A percentile compares a stretch with the other conserved stretches of the same genome.
Evolutionary conservation across 2,113 vertebrate species (phyloP).

Genomic region (Strix uralensis): DNA sequence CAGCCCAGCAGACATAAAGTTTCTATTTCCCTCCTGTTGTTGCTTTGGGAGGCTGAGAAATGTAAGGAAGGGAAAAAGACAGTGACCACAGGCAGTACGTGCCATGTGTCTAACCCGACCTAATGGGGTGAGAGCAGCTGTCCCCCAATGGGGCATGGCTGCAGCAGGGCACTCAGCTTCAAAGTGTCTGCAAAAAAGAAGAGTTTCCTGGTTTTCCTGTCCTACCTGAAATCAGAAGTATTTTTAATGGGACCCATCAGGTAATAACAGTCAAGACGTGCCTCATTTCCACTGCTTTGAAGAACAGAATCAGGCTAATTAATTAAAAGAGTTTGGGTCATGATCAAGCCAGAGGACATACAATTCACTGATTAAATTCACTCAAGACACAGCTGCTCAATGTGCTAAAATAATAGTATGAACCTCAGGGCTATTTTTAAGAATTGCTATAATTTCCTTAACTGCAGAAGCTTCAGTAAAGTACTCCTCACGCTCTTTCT

Average conservation of each 20-base stretch:
- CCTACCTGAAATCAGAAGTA: not conserved
- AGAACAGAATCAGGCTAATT: not conserved
- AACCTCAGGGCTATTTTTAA: not conserved
- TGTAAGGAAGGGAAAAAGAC: not conserved
- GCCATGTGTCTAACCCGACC: not conserved
- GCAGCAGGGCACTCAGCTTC: rapidly evolving
- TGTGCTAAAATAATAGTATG: not conserved
- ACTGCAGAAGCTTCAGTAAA: not conserved
- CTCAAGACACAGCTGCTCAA: not conserved
- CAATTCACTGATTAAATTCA: constrained; percentile 1
- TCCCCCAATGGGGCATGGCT: rapidly evolving
- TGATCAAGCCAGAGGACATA: not conserved
- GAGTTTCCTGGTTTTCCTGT: not conserved
- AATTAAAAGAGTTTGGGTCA: not conserved
- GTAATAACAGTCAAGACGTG: not conserved
- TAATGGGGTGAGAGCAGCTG: not conserved
- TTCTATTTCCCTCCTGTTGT: not conserved
- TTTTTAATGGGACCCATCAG: not conserved
- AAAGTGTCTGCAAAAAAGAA: not conserved
- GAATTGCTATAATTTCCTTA: not conserved
- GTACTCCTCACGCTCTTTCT: not conserved
- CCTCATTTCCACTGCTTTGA: not conserved
- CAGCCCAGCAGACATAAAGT: not conserved
- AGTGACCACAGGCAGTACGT: not conserved
- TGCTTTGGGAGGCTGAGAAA: not conserved